Percentiles rank a stretch among this genome's conserved stretches.
Conservation (phyloP, 2,797 vertebrate species). For the Pristis pectinata region DNA sequence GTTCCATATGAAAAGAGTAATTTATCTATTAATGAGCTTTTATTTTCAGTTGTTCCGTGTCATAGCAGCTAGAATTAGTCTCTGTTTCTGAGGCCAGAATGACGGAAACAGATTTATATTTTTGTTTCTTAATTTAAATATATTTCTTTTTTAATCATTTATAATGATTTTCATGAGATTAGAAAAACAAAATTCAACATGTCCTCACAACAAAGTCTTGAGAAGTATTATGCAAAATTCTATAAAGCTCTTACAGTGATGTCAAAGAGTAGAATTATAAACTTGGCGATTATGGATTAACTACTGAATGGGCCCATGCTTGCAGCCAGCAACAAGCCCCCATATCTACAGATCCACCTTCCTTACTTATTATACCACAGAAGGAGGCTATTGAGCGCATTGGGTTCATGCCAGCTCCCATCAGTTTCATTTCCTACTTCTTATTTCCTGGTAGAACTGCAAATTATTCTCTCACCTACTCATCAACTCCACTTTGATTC, state of each 20-base stretch:
- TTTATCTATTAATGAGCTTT: background rate
- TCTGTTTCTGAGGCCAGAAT: background rate
- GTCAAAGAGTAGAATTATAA: background rate
- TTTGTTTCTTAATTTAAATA: background rate
- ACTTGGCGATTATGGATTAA: too few species aligned
- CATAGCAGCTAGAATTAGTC: background rate
- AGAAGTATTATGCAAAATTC: background rate
- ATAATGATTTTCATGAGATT: background rate
- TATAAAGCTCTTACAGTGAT: background rate
- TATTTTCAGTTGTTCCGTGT: background rate
- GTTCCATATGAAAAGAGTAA: background rate
- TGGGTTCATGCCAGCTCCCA: too few species aligned
- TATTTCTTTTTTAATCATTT: background rate
- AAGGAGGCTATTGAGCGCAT: too few species aligned
- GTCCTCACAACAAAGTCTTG: background rate
- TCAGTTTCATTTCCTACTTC: too few species aligned
- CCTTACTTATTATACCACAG: too few species aligned
- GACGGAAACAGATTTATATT: background rate
- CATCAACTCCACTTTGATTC: too few species aligned
- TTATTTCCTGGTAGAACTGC: too few species aligned
- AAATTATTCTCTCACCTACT: too few species aligned
- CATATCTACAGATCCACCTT: too few species aligned
- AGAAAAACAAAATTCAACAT: background rate
- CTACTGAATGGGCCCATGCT: too few species aligned
- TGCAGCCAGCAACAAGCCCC: too few species aligned